phyloP scores from a whole-genome alignment of 2,113 vertebrate genomes.

The Megaleporinus macrocephalus region DNA sequence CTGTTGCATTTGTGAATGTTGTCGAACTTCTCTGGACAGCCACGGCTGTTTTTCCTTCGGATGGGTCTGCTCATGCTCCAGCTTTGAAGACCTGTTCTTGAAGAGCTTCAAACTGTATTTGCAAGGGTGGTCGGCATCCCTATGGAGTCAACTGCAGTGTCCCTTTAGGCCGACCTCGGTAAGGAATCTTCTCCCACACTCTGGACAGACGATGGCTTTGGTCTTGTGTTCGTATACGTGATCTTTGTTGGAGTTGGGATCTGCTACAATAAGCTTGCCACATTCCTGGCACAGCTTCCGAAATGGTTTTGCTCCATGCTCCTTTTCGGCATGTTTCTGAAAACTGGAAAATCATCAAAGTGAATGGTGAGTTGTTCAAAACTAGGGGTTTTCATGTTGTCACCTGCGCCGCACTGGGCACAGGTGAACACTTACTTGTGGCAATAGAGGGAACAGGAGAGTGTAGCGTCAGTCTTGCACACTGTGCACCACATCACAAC shows the following conservation, averaged over 20 bases:
- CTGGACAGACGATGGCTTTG: conserved; percentile 17
- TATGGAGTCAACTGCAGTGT: neutral
- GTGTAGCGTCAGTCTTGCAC: neutral
- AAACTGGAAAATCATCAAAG: conserved; percentile 26
- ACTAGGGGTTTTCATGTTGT: neutral
- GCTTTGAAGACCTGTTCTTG: conserved; percentile 4
- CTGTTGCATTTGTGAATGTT: neutral
- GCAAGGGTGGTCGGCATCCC: conserved; percentile 1
- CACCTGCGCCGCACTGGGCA: neutral
- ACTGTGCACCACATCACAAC: conserved; percentile 22
- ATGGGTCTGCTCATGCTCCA: conserved; percentile 33
- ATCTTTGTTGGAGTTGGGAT: neutral
- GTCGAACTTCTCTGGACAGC: neutral
- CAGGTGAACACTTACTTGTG: conserved; percentile 32
- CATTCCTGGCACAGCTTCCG: conserved; percentile 21
- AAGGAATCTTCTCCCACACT: conserved; percentile 20
- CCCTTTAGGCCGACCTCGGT: conserved; percentile 2
- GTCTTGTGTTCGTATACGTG: conserved; percentile 19
- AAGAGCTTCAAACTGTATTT: conserved; percentile 38
- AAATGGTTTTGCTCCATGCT: conserved; percentile 13
- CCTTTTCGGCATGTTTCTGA: conserved; percentile 28
- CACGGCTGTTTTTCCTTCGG: conserved; percentile 19
- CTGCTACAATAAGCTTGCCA: neutral
- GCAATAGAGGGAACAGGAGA: conserved; percentile 23
- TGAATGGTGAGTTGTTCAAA: neutral